Base-by-base conservation (phyloP, 2,113 vertebrate genomes). In the Corythoichthys intestinalis region DNA sequence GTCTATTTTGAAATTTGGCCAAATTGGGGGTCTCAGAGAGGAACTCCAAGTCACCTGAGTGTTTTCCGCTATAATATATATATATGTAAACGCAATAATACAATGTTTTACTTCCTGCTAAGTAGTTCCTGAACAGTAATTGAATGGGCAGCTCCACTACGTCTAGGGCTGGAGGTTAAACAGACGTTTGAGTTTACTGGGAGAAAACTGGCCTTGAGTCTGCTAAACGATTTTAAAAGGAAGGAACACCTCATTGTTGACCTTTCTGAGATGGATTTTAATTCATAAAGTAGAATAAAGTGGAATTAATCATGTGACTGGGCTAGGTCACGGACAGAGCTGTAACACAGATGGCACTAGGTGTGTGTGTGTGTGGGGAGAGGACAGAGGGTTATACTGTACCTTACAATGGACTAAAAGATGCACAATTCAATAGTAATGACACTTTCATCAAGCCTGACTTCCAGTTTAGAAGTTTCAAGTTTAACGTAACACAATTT, bases 231-330 rank as follows among this genome's bases (percentile, higher is more conserved):
- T 71, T 62, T 70, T 72, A 59, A 77, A 69, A 78, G 72, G 56
- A 66, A 62, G 67, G 69, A 74, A 66, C 83, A 72, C 77, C 83
- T 74, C 76, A 59, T 68, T 67, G 65, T 77, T 88, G 86, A 88
- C 85, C 83, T 86, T 85, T 86, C 67, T 76, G 72, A 83, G 80
- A 80, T 85, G 77, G 84, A 82, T 79, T 88, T 88, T 82, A 86
- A 88, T 86, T 79, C 83, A 88, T 83, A 77, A 84, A 85, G 83
- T 85, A 77, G 84, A 86, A 83, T 88, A 86, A 87, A 88, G 77
- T 59, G 3, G 79, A 86, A 85, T 85, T 81, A 86, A 88, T 88
- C 83, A 84, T 79, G 75, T 82, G 80, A 49, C 73, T 77, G 83
- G 81, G 82, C 77, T 59, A 60, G 79, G 85, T 88, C 85, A 85